phyloP scores from a whole-genome alignment of 2,888 invertebrate species.

The Drosophila histrio region DNA sequence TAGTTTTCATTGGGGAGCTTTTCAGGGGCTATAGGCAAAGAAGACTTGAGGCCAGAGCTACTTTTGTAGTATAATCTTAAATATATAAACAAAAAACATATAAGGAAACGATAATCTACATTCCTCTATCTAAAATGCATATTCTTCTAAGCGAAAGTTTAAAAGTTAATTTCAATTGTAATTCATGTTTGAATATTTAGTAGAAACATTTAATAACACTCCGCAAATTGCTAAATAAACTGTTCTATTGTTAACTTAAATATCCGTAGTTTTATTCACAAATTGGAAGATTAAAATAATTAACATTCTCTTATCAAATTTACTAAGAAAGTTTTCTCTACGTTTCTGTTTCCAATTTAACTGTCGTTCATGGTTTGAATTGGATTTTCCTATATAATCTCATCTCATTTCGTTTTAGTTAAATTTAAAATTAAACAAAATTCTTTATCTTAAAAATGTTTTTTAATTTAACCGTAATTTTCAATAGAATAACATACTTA shows the following conservation, averaged over 20 bases:
- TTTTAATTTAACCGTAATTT: too few species aligned
- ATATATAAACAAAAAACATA: not conserved
- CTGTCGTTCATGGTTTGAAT: too few species aligned
- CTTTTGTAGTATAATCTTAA: not conserved
- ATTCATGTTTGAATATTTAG: not conserved
- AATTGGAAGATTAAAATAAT: too few species aligned
- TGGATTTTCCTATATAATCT: too few species aligned
- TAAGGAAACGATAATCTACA: not conserved
- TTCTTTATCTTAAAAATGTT: too few species aligned
- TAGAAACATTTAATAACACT: not conserved
- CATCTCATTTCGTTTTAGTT: too few species aligned
- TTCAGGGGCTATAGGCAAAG: not conserved
- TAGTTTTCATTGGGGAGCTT: not conserved
- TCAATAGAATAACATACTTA: too few species aligned
- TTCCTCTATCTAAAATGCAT: not conserved
- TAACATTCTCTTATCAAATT: too few species aligned
- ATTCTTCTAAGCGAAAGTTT: not conserved
- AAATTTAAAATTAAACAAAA: too few species aligned
- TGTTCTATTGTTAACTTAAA: not conserved
- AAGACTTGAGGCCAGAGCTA: not conserved
- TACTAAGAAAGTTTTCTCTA: too few species aligned
- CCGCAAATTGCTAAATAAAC: not conserved
- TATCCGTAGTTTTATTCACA: too few species aligned
- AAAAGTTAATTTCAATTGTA: not conserved
- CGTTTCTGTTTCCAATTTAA: too few species aligned